Conservation (phyloP, 2,797 vertebrate species). For the Brotula barbata region DNA sequence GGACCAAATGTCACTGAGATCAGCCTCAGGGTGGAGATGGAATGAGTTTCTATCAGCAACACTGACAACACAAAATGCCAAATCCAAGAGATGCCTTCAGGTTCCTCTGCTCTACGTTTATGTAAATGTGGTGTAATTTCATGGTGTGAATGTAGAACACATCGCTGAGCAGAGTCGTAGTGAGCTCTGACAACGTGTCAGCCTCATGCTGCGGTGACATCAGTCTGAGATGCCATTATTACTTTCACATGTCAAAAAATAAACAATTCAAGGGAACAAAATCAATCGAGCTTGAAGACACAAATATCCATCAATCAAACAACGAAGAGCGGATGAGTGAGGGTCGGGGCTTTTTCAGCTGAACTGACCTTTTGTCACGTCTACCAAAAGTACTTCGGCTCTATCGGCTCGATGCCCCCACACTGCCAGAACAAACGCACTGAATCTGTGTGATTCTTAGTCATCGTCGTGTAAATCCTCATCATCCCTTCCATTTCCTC, state of each 20-base stretch:
- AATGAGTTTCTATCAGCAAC: slow-evolving; percentile 11
- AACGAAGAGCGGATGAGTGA: background rate
- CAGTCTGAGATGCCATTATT: slow-evolving; percentile 5
- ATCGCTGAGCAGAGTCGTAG: slow-evolving; percentile 7
- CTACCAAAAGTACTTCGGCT: no score
- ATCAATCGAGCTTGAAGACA: slow-evolving; percentile 16
- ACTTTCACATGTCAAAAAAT: slow-evolving; percentile 18
- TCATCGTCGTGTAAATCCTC: no score
- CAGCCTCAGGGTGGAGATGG: slow-evolving; percentile 4
- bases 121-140: background rate
- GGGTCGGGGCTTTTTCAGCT: background rate
- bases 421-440: no score
- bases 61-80: background rate
- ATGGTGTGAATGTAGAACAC: slow-evolving; percentile 6
- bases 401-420: no score
- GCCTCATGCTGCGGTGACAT: slow-evolving; percentile 1
- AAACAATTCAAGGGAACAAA: slow-evolving; percentile 16
- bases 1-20: slow-evolving; percentile 28
- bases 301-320: background rate
- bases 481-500: no score
- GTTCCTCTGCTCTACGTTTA: background rate
- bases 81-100: background rate
- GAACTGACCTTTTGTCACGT: background rate
- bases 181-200: slow-evolving; percentile 9
- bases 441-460: no score